These are phyloP conservation scores for Vidua chalybeata DNA, from an alignment of 2,113 vertebrate genomes.

Conservation along the genomic window DNA sequence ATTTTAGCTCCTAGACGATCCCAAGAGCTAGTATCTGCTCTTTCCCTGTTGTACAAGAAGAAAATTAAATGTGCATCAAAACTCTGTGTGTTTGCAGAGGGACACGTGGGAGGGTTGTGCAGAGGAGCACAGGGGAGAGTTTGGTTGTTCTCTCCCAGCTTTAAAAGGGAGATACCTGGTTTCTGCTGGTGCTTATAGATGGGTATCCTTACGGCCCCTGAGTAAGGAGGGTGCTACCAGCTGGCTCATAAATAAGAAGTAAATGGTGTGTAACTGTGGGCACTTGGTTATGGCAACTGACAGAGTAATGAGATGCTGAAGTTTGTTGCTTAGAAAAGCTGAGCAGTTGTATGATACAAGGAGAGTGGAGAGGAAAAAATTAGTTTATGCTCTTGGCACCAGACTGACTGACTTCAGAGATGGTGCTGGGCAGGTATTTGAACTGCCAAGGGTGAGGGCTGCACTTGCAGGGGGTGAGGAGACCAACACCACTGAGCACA, in stretches of 20 bases:
- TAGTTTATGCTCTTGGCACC: neutral
- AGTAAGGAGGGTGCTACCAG: neutral
- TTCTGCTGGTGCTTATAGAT: neutral
- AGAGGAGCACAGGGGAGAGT: neutral
- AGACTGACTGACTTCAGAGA: neutral
- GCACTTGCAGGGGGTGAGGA: neutral
- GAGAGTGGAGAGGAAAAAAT: neutral
- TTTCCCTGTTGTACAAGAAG: neutral
- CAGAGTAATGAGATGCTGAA: neutral
- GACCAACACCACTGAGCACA: rapidly evolving
- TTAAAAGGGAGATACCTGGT: neutral
- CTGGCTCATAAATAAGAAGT: neutral
- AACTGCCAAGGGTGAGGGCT: neutral
- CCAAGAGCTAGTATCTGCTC: neutral
- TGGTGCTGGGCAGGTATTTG: neutral
- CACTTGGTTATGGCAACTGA: neutral
- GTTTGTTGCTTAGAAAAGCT: neutral
- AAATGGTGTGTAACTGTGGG: neutral
- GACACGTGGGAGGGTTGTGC: neutral
- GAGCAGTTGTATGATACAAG: neutral
- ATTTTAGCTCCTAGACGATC: neutral
- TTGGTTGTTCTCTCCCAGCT: neutral
- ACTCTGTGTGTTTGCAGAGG: neutral
- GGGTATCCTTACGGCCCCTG: rapidly evolving
- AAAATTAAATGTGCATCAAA: neutral